Conservation (phyloP, 2,113 vertebrate genomes). For the Trematocara marginatum region DNA sequence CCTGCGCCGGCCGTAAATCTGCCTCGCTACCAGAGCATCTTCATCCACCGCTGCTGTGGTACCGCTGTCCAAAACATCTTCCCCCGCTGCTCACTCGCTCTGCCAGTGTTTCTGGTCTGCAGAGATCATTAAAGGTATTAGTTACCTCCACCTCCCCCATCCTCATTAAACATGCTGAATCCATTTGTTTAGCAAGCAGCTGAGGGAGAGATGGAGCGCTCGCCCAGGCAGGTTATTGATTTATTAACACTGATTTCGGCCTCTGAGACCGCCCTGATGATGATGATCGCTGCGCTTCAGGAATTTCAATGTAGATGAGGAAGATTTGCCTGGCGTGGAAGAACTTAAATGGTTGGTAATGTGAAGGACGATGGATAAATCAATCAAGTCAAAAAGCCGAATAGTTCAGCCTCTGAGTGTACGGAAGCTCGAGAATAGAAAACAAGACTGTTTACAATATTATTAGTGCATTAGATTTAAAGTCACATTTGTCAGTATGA, state of each 20-base stretch:
- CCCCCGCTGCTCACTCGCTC: not conserved
- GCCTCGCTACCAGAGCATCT: slow-evolving; percentile 24
- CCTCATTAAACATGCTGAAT: slow-evolving; percentile 67
- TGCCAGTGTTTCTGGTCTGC: slow-evolving; percentile 47
- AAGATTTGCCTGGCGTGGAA: not conserved
- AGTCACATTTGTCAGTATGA: not conserved
- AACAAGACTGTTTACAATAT: not conserved
- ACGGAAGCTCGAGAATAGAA: not conserved
- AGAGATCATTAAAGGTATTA: slow-evolving; percentile 64
- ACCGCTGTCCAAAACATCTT: slow-evolving; percentile 25
- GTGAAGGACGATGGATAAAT: slow-evolving; percentile 3
- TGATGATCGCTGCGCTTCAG: slow-evolving; percentile 32
- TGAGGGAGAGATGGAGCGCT: slow-evolving; percentile 33
- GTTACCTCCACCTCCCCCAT: slow-evolving; percentile 33
- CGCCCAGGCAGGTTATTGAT: slow-evolving; percentile 52
- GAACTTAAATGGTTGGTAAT: not conserved
- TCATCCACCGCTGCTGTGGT: slow-evolving; percentile 2
- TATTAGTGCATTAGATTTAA: not conserved
- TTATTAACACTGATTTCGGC: slow-evolving; percentile 63
- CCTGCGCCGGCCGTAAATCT: slow-evolving; percentile 49
- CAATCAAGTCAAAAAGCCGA: not conserved
- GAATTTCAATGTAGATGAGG: slow-evolving; percentile 45
- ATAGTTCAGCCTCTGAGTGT: not conserved
- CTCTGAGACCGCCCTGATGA: slow-evolving; percentile 15
- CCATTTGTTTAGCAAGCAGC: slow-evolving; percentile 66